phyloP scores from a whole-genome alignment of 2,888 invertebrate genomes.

The Phaonia tiefii region DNA sequence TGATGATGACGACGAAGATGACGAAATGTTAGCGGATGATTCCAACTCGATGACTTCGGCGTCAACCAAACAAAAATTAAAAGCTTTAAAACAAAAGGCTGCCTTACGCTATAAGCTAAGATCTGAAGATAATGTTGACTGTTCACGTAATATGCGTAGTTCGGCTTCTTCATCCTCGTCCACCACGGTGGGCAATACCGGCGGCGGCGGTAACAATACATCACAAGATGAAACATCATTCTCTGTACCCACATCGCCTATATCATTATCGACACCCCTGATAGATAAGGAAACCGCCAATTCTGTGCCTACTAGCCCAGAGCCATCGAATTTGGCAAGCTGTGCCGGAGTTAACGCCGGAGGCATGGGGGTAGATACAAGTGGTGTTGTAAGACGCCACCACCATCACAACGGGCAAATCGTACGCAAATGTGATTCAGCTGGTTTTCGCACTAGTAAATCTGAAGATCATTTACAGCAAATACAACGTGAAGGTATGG shows the following conservation, averaged over 20 bases:
- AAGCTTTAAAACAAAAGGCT: conserved; percentile 75
- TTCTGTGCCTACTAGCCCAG: conserved; percentile 87
- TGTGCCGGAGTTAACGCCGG: conserved; percentile 51
- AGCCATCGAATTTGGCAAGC: conserved; percentile 77
- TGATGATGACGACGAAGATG: conserved; percentile 72
- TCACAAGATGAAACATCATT: conserved; percentile 80
- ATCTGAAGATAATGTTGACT: conserved; percentile 71
- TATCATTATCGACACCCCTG: conserved; percentile 81
- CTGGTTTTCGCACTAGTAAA: conserved; percentile 92
- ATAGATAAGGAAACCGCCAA: conserved; percentile 81
- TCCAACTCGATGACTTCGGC: conserved; percentile 76
- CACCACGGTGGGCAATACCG: conserved; percentile 79
- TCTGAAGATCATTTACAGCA: conserved; percentile 95
- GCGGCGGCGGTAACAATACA: conserved; percentile 71
- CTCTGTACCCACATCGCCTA: conserved; percentile 81
- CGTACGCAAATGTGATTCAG: conserved; percentile 82
- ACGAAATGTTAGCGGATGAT: conserved; percentile 70
- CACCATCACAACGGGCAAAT: conserved; percentile 76
- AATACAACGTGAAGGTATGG: conserved; percentile 83
- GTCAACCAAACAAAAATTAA: conserved; percentile 75
- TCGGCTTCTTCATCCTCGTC: conserved; percentile 77
- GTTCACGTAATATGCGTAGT: conserved; percentile 68
- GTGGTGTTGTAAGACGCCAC: conserved; percentile 80
- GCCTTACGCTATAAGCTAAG: conserved; percentile 66
- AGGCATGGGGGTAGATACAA: conserved; percentile 57